Conservation (phyloP, 2,888 invertebrate genomes). For the Hipparchia sbordonii region DNA sequence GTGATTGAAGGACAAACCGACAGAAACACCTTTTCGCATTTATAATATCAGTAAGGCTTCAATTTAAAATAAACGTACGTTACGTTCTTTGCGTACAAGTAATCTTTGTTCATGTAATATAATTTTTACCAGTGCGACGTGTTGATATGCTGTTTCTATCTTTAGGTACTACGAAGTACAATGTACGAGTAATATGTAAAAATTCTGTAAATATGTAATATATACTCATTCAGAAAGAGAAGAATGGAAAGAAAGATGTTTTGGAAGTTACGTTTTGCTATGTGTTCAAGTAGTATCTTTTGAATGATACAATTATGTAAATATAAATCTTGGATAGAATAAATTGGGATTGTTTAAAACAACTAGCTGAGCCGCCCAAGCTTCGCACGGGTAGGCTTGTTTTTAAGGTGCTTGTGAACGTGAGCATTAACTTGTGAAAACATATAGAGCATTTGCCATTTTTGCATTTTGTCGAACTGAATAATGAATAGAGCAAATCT, state of each 20-base stretch:
- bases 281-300: slow-evolving; percentile 38
- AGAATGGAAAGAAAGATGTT: slow-evolving; percentile 20
- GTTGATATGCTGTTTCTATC: slow-evolving; percentile 27
- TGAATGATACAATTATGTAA: slow-evolving; percentile 30
- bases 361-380: not conserved
- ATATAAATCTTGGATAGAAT: slow-evolving; percentile 21
- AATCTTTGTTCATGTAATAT: too few species aligned
- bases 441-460: too few species aligned
- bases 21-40: too few species aligned
- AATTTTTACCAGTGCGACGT: not conserved
- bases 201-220: slow-evolving; percentile 35
- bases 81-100: too few species aligned
- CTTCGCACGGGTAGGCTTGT: too few species aligned
- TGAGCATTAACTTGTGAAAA: too few species aligned
- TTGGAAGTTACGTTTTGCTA: slow-evolving; percentile 36
- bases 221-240: slow-evolving; percentile 23
- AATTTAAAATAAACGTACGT: too few species aligned
- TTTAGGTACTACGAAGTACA: slow-evolving; percentile 32
- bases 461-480: too few species aligned
- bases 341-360: slow-evolving; percentile 28
- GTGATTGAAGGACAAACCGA: too few species aligned
- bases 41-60: not conserved
- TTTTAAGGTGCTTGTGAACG: too few species aligned
- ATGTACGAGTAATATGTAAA: slow-evolving; percentile 29
- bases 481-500: too few species aligned